Base-by-base conservation (phyloP, 2,797 vertebrate species). In the Esox masquinongy region DNA sequence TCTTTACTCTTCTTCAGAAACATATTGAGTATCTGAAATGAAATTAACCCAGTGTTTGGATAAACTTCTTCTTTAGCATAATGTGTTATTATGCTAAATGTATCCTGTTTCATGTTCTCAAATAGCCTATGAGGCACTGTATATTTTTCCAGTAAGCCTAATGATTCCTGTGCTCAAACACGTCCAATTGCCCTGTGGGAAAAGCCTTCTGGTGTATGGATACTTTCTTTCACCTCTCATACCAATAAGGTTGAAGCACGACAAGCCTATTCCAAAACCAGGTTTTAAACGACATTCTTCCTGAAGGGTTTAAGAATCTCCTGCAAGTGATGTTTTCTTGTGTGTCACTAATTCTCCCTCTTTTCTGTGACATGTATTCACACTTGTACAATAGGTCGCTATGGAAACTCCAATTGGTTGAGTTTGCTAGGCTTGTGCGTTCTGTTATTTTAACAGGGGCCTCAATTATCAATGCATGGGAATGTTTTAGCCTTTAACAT, bases 371-470 rank as follows among this genome's bases (percentile, higher is more conserved):
- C 16, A 49, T 56, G 56, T 69, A 59, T 61, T 56, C 77, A 63
- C 26, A 67, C 63, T 26, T 74, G 47, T 47, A 66, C 68, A 74
- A 68, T 67, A 67, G 29, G 70, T 75, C 31, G 24, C 69, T 72
- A 79, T 78, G 67, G 77, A 61, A 70, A 78, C 77, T 51, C 43
- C 19, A 12, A 3, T 68, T 50, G 74, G 59, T 75, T 79, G 70
- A 34, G 72, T 79, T 61, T 68, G 49, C 73, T 72, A 50, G 73
- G 49, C 50, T 64, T 16, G 2, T 67, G 73, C 36, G 15, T 71
- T 68, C 5, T 72, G 39, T 68, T 75, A 56, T 75, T 74, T 72
- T 75, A 61, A 61, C 53, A 19, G 19, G 36, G 36, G 51, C 34
- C 63, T 34, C 24, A 72, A 67, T 71, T 22, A 71, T 53, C 31